phyloP scores from a whole-genome alignment of 2,113 vertebrate species.

The Anguilla rostrata region DNA sequence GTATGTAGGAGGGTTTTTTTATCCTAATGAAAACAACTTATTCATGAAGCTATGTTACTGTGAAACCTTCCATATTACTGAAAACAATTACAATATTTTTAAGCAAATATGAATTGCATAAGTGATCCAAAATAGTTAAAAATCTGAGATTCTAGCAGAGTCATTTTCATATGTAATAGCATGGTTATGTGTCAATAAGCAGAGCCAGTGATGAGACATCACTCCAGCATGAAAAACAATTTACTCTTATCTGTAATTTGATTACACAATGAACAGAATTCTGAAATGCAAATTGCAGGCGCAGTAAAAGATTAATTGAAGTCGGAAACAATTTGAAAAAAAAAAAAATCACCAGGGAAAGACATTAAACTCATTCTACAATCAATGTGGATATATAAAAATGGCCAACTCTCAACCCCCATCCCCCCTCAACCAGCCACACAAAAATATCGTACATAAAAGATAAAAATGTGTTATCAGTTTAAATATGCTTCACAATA shows the following conservation, averaged over 20 bases:
- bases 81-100: background rate
- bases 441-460: background rate
- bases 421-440: background rate
- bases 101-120: background rate
- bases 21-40: background rate
- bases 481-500: background rate
- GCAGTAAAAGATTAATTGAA: slow-evolving; percentile 42
- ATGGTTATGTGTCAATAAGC: background rate
- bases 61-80: background rate
- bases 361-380: slow-evolving; percentile 35
- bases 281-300: slow-evolving; percentile 34
- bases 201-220: background rate
- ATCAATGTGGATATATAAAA: slow-evolving; percentile 49
- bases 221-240: background rate
- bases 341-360: slow-evolving; percentile 32
- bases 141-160: background rate
- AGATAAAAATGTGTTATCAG: slow-evolving; percentile 16
- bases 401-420: slow-evolving; percentile 16
- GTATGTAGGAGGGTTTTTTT: background rate
- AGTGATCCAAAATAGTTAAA: background rate
- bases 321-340: slow-evolving; percentile 37
- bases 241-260: slow-evolving; percentile 25
- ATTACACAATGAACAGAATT: slow-evolving; percentile 36
- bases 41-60: background rate
- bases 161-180: background rate